Conservation (phyloP, 2,888 invertebrate genomes). For the Monochamus alternatus region DNA sequence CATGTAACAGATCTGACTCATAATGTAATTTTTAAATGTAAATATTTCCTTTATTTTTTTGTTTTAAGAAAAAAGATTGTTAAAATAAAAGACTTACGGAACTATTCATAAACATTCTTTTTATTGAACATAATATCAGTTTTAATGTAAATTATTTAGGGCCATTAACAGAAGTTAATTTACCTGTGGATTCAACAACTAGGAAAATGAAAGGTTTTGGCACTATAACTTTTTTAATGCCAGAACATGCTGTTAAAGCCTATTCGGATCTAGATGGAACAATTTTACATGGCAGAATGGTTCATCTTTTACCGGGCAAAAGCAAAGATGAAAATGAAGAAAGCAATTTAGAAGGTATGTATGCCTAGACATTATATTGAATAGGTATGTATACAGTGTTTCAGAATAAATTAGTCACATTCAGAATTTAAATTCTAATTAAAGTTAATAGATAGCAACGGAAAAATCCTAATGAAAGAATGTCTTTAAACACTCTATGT, state of each 20-base stretch:
- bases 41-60: no score
- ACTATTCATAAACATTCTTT: no score
- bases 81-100: no score
- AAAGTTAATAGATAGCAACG: no score
- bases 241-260: conserved; percentile 95
- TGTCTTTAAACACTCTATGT: no score
- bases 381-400: no score
- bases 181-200: conserved; percentile 89
- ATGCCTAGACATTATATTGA: not conserved
- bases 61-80: no score
- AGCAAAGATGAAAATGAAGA: conserved; percentile 71
- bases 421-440: no score
- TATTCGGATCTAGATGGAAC: conserved; percentile 93
- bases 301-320: conserved; percentile 94
- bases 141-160: conserved; percentile 72
- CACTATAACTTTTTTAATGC: conserved; percentile 92
- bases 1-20: no score
- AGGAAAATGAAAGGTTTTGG: conserved; percentile 95
- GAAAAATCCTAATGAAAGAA: no score
- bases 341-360: conserved; percentile 52
- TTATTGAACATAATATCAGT: conserved; percentile 4
- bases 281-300: conserved; percentile 90
- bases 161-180: conserved; percentile 87
- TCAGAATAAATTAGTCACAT: no score
- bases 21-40: no score